Base-by-base conservation (phyloP, 2,113 vertebrate genomes). In the Dipodomys ordii region DNA sequence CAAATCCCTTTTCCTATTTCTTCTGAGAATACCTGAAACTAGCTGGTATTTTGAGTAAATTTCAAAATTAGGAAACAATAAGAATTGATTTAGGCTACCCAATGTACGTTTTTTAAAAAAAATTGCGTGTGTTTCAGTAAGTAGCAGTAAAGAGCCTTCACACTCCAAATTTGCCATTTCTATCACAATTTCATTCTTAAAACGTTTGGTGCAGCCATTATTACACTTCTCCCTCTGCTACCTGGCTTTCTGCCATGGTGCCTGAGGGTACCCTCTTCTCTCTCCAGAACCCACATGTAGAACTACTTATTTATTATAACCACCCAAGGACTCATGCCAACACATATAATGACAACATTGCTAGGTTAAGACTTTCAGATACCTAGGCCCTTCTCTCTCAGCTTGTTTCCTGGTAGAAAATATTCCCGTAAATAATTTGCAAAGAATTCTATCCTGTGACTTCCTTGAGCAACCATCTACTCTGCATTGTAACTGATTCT, bases 241-340 rank as follows among this genome's bases (percentile, higher is more conserved):
- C 8, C 84, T 96, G 90, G 62, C 89, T 84, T 9, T 53, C 49
- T 13, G 39, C 77, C 78, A 67, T 69, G 16, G 62, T 91, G 91
- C 93, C 88, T 5, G 7, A 92, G 83, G 78, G 64, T 65, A 79
- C 27, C 25, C n/a, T 85, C 65, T 82, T 93, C 57, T 27, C 82
- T 92, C 81, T 95, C 78, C 35, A 84, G 44, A 19, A 92, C 25
- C 72, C 77, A 87, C n/a, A 79, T 57, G 57, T 67, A 84, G 73
- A 68, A 76, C 68, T 80, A 60, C 44, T 94, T 94, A 91, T 94
- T 91, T 87, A 95, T 82, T 87, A 44, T 87, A 91, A 11, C 44
- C 46, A 90, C 20, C 39, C 78, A 87, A 78, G 44, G 35, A 49
- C 90, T 76, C 53, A 30, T 83, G 49, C 28, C 35, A 87, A 46